These are phyloP conservation scores for Coregonus sp. DNA, from an alignment of 2,797 vertebrate genomes.

Conservation along the genomic window DNA sequence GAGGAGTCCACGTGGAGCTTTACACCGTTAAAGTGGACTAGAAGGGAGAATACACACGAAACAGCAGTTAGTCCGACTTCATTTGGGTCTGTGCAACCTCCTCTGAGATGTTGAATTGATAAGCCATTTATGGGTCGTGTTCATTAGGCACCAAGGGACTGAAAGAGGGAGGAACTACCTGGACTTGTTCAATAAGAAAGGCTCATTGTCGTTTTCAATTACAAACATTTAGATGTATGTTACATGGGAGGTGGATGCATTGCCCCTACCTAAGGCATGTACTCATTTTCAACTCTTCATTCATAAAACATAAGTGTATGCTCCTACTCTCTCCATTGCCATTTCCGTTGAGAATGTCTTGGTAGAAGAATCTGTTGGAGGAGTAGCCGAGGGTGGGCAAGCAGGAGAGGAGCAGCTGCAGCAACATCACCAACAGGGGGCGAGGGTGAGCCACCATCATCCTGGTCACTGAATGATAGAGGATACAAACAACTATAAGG, in stretches of 20 bases:
- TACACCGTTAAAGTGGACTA: slow-evolving; percentile 72
- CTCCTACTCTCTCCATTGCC: slow-evolving; percentile 72
- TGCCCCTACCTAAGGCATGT: neutral
- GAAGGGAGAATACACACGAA: neutral
- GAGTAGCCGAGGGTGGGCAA: slow-evolving; percentile 55
- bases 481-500: neutral
- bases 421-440: slow-evolving; percentile 53
- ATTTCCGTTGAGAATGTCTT: slow-evolving; percentile 65
- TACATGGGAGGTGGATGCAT: neutral
- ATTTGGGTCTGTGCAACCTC: neutral
- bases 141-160: no score
- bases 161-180: no score
- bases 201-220: no score
- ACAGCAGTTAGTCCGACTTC: neutral
- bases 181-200: no score
- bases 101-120: no score
- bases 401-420: slow-evolving; percentile 45
- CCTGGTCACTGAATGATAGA: neutral
- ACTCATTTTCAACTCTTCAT: neutral
- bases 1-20: slow-evolving; percentile 79
- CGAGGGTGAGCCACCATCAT: slow-evolving; percentile 28
- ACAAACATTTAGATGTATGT: no score
- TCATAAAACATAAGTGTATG: slow-evolving; percentile 1
- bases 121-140: no score
- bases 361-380: slow-evolving; percentile 82